Conservation (phyloP, 1,140 invertebrate species). For the Drosophila murphyi region DNA sequence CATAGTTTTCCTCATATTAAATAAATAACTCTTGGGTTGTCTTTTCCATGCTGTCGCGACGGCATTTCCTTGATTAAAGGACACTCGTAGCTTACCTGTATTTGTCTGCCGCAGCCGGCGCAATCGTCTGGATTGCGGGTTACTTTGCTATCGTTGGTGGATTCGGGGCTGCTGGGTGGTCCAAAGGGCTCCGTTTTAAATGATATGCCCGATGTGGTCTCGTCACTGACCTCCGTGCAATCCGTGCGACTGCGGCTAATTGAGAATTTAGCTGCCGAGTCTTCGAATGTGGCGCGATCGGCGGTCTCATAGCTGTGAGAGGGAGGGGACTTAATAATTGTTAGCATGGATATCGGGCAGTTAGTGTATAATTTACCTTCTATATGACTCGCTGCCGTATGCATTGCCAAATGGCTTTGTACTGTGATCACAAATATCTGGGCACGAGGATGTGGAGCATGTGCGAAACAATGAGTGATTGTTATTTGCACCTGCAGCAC, state of each 20-base stretch:
- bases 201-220: constrained; percentile 81
- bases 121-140: constrained; percentile 78
- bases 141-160: constrained; percentile 76
- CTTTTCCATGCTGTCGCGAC: background rate
- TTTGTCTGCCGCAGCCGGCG: constrained; percentile 84
- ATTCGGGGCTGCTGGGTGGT: constrained; percentile 83
- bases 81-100: constrained; percentile 66
- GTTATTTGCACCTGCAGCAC: constrained; percentile 83
- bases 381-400: constrained; percentile 81
- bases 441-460: constrained; percentile 81
- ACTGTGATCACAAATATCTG: constrained; percentile 84
- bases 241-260: constrained; percentile 77
- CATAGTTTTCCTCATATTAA: too few relatives aligned
- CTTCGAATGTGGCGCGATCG: constrained; percentile 77
- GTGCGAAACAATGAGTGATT: constrained; percentile 81
- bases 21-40: too few relatives aligned
- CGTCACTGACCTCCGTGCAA: constrained; percentile 78
- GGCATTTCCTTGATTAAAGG: background rate
- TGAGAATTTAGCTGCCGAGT: constrained; percentile 77
- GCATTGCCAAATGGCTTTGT: constrained; percentile 82
- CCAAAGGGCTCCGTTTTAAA: constrained; percentile 84
- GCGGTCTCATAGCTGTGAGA: constrained; percentile 74
- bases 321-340: too few relatives aligned
- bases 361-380: constrained; percentile 64
- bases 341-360: background rate